A percentile compares a stretch with the other conserved stretches of the same genome.
phyloP scores from a whole-genome alignment of 2,888 invertebrate species.

The Drosophila hamatofila region DNA sequence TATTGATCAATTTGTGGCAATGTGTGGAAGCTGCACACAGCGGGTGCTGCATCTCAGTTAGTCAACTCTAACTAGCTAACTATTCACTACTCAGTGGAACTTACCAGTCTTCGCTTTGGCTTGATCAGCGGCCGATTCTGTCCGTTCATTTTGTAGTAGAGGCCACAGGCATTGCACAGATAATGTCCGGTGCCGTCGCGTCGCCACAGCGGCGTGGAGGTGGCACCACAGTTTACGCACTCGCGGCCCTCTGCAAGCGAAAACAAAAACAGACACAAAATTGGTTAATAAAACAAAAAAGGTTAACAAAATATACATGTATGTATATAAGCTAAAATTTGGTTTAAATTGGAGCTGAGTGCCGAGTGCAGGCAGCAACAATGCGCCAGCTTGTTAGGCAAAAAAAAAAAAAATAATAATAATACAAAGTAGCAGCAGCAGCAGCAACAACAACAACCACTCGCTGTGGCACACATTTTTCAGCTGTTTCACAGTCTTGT shows the following conservation, averaged over 20 bases:
- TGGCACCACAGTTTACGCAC: slow-evolving; percentile 99
- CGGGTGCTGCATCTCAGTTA: slow-evolving; percentile 32
- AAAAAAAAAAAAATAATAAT: slow-evolving; percentile 15
- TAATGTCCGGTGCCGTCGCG: slow-evolving; percentile 99
- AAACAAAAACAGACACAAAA: neutral
- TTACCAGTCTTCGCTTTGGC: slow-evolving; percentile 99
- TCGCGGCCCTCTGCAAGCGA: slow-evolving; percentile 93
- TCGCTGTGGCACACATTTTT: slow-evolving; percentile 62
- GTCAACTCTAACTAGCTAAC: neutral
- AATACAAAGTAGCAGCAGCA: slow-evolving; percentile 11
- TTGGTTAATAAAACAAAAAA: slow-evolving; percentile 11
- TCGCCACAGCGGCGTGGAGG: slow-evolving; percentile 98
- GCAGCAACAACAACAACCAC: slow-evolving; percentile 31
- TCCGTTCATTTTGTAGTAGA: slow-evolving; percentile 99
- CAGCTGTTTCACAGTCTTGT: slow-evolving; percentile 72
- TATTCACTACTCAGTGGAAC: slow-evolving; percentile 85
- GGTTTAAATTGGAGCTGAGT: slow-evolving; percentile 10
- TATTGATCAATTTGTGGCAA: slow-evolving; percentile 76
- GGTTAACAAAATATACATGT: neutral
- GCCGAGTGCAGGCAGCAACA: slow-evolving; percentile 50
- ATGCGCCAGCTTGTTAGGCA: slow-evolving; percentile 54
- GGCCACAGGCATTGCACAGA: slow-evolving; percentile 99
- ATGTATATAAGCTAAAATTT: slow-evolving; percentile 14
- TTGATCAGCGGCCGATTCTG: slow-evolving; percentile 99
- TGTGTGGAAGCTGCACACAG: slow-evolving; percentile 69